Evolutionary conservation across 2,888 invertebrate genomes (phyloP).

Genomic region (Acanthopleura granulata): DNA sequence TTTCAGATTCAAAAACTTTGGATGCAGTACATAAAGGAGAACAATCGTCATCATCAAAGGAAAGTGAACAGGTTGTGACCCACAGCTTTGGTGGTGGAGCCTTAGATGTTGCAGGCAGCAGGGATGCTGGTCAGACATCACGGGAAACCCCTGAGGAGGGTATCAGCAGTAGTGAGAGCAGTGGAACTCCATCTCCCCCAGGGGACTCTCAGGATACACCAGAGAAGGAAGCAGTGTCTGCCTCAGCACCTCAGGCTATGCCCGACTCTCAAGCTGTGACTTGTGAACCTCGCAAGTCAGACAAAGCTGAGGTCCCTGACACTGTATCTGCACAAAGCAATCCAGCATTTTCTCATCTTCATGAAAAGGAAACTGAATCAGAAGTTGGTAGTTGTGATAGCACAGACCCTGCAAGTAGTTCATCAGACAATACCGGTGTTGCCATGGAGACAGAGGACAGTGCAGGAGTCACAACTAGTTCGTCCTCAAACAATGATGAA

Average conservation of each 20-base stretch:
- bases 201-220: background rate
- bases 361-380: background rate
- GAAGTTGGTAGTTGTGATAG: background rate
- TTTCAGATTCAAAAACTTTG: background rate
- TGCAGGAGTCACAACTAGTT: background rate
- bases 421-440: background rate
- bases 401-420: background rate
- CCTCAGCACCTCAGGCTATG: background rate
- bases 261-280: background rate
- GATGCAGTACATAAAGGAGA: background rate
- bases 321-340: background rate
- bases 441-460: conserved; percentile 9
- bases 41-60: background rate
- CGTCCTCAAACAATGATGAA: background rate
- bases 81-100: background rate
- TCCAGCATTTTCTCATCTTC: background rate
- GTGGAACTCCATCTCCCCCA: background rate
- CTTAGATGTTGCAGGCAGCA: background rate
- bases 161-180: background rate
- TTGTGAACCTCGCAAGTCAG: background rate
- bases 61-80: background rate
- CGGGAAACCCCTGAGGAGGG: background rate
- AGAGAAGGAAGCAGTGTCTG: conserved; percentile 3
- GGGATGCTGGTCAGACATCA: background rate
- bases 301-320: background rate